phyloP scores from a whole-genome alignment of 2,888 invertebrate genomes.

The Muschampia plurimacula region DNA sequence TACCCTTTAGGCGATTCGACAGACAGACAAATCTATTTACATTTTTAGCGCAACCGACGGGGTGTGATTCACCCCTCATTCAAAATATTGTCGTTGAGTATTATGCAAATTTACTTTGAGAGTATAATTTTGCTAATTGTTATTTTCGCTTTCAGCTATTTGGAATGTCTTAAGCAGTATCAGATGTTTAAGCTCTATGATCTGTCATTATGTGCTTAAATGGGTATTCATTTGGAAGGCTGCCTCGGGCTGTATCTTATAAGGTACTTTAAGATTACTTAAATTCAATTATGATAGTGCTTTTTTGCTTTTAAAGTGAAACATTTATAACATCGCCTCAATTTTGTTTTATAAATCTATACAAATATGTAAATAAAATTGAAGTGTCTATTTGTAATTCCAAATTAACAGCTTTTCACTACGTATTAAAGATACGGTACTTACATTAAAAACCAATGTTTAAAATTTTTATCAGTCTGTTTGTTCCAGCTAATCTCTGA shows the following conservation, averaged over 20 bases:
- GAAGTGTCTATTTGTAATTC: no score
- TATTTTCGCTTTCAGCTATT: constrained; percentile 57
- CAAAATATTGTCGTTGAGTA: constrained; percentile 60
- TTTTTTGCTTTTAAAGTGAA: neutral
- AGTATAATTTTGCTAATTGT: constrained; percentile 62
- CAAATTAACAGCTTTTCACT: no score
- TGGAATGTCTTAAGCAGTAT: constrained; percentile 41
- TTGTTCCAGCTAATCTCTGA: no score
- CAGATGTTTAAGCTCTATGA: constrained; percentile 40
- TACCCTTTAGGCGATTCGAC: constrained; percentile 20
- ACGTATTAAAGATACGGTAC: no score
- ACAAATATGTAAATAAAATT: no score
- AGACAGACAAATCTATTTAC: constrained; percentile 36
- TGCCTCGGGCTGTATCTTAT: constrained; percentile 10
- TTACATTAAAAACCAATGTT: no score
- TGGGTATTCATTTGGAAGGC: constrained; percentile 13
- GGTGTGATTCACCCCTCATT: constrained; percentile 49
- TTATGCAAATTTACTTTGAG: constrained; percentile 60
- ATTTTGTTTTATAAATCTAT: no score
- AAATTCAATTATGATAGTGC: neutral
- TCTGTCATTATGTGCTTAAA: constrained; percentile 27
- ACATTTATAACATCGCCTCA: no score
- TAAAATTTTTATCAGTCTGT: no score
- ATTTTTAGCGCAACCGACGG: constrained; percentile 34
- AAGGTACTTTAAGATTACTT: neutral